Conservation (phyloP, 1,140 invertebrate genomes). For the Zophobas morio region DNA sequence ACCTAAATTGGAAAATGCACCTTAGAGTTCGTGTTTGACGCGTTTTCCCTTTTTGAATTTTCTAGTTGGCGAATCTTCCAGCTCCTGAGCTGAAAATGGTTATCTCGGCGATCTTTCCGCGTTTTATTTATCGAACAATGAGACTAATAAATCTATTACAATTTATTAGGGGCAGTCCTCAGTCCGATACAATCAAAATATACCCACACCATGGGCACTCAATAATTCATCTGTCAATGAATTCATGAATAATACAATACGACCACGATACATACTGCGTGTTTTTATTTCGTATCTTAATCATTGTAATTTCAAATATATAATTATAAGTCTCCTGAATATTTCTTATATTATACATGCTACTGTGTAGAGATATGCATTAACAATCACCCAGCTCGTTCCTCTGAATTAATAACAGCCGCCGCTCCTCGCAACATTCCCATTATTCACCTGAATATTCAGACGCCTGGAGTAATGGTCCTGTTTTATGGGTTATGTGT, state of each 20-base stretch:
- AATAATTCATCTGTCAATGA: conserved; percentile 55
- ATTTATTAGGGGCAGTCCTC: conserved; percentile 51
- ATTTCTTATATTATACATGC: conserved; percentile 60
- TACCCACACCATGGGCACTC: conserved; percentile 47
- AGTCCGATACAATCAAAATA: conserved; percentile 48
- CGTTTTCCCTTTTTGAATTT: too few relatives aligned
- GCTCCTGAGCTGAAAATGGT: conserved; percentile 3
- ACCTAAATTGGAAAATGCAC: too few relatives aligned
- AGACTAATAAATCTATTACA: conserved; percentile 55
- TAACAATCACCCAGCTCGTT: conserved; percentile 33
- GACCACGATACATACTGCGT: conserved; percentile 30
- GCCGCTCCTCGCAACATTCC: conserved; percentile 18
- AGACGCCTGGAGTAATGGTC: conserved; percentile 28
- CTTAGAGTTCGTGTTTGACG: too few relatives aligned
- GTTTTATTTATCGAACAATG: conserved; percentile 45
- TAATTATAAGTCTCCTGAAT: conserved; percentile 57
- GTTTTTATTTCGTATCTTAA: conserved; percentile 58
- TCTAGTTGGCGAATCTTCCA: neutral
- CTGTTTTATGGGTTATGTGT: conserved; percentile 35
- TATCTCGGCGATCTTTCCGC: conserved; percentile 1
- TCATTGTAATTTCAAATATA: conserved; percentile 60
- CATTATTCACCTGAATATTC: conserved; percentile 30
- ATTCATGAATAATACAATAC: conserved; percentile 54
- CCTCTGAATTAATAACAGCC: conserved; percentile 18
- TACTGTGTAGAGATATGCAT: conserved; percentile 53